Base-by-base conservation (phyloP, 2,888 invertebrate genomes). In the Euplexia lucipara region DNA sequence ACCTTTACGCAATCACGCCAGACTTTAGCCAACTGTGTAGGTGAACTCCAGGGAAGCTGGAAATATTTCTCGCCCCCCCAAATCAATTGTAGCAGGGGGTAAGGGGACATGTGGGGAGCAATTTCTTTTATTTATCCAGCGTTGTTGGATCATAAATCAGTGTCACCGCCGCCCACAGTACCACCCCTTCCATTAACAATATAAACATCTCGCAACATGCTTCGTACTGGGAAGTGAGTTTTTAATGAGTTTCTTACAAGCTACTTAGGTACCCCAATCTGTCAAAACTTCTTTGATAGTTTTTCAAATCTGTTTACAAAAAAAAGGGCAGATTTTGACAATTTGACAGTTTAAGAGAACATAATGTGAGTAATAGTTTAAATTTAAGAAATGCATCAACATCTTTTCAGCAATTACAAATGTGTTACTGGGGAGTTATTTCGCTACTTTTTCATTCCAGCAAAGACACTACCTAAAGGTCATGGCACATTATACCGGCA, bases 71-170 rank as follows among this genome's bases (percentile, higher is more conserved):
- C 9, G 2, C 35, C 26, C 12, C 30, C 32, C 18, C 8, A 35
- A 22, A 9, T 18, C 10, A 35, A 53, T 37, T 6, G 5, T 2
- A 26, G 10, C n/a, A 9, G 30, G 9, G 26, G 32, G 42, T 39
- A 14, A 54, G 35, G 20, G 35, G 18, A 14, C 45, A 56, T 47
- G 37, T 56, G 54, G 54, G 62, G 39, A 63, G 22, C 14, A 59
- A 59, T 42, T 70, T 73, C 60, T 69, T 75, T 75, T 77, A 75
- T 74, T 66, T 75, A 61, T 66, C 57, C 30, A 61, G 48, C 48
- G 39, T 59, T 53, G 47, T 35, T 48, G 18, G 54, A 54, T 56
- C 63, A 72, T 75, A 56, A 52, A 75, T 75, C 75, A 75, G n/a
- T 49, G 74, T 67, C 67, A 41, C 30, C 1, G 8, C 32, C 70